A percentile compares a stretch with the other conserved stretches of the same genome.
Conservation (phyloP, 1,140 invertebrate species). For the Anoplophora glabripennis region DNA sequence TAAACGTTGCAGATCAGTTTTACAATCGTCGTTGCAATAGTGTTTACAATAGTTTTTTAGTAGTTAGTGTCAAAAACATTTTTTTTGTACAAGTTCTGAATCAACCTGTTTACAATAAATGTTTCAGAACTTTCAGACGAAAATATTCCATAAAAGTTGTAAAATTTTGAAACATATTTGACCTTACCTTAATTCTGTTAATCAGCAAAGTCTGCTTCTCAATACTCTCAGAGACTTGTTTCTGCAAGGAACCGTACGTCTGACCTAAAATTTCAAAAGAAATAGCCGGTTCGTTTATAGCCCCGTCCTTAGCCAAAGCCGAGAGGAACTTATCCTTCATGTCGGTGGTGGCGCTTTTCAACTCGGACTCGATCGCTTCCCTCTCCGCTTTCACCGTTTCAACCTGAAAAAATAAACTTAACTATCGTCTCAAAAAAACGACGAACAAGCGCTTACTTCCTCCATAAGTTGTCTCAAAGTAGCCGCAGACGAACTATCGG, state of each 20-base stretch:
- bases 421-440: not conserved
- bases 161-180: conserved; percentile 6
- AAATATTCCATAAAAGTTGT: too few relatives aligned
- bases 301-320: conserved; percentile 79
- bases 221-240: conserved; percentile 75
- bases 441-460: conserved; percentile 51
- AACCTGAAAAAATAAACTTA: conserved; percentile 55
- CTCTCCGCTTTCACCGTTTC: conserved; percentile 86
- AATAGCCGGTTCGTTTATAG: conserved; percentile 81
- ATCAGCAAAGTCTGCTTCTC: conserved; percentile 77
- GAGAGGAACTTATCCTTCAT: conserved; percentile 81
- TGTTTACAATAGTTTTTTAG: too few relatives aligned
- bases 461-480: conserved; percentile 80
- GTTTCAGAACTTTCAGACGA: too few relatives aligned
- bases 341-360: conserved; percentile 80
- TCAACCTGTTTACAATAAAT: too few relatives aligned
- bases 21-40: too few relatives aligned
- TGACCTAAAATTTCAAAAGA: conserved; percentile 74
- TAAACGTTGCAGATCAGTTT: too few relatives aligned
- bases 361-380: conserved; percentile 82
- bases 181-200: conserved; percentile 67
- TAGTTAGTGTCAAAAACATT: too few relatives aligned
- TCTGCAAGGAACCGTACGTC: conserved; percentile 78
- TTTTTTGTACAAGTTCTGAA: too few relatives aligned
- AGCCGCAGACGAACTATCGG: conserved; percentile 60